Conservation (phyloP, 2,113 vertebrate species). For the Etia nguti region DNA sequence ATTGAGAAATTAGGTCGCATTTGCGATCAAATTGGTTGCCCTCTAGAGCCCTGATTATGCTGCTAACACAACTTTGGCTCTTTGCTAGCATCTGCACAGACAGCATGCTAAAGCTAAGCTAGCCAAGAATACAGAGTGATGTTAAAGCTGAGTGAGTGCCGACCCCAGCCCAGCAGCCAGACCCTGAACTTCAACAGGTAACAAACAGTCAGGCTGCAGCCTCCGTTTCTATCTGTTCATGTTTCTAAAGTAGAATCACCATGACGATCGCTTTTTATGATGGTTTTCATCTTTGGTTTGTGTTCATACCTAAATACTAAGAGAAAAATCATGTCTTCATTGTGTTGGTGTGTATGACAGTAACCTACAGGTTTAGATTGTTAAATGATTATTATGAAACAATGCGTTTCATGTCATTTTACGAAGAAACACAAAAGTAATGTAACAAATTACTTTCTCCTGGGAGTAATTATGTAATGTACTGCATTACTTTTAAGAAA, state of each 20-base stretch:
- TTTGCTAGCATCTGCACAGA: neutral
- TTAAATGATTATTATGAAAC: neutral
- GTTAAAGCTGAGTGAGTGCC: accelerated
- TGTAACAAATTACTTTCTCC: neutral
- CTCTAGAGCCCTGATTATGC: no score
- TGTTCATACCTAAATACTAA: neutral
- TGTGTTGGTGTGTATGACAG: neutral
- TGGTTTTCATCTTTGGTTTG: neutral
- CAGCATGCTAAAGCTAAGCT: neutral
- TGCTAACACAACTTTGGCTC: neutral
- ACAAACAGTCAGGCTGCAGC: neutral
- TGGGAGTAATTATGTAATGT: neutral
- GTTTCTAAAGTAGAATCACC: neutral
- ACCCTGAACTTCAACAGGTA: neutral
- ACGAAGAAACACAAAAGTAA: neutral
- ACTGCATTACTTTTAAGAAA: neutral
- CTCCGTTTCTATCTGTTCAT: neutral
- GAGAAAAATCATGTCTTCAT: neutral
- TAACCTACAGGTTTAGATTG: neutral
- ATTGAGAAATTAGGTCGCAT: no score
- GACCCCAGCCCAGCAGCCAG: neutral
- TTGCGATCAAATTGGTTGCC: no score
- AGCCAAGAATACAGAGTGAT: neutral
- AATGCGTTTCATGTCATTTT: neutral
- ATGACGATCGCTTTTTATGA: neutral